phyloP scores from a whole-genome alignment of 2,888 invertebrate genomes.

The Tetanocera ferruginea region DNA sequence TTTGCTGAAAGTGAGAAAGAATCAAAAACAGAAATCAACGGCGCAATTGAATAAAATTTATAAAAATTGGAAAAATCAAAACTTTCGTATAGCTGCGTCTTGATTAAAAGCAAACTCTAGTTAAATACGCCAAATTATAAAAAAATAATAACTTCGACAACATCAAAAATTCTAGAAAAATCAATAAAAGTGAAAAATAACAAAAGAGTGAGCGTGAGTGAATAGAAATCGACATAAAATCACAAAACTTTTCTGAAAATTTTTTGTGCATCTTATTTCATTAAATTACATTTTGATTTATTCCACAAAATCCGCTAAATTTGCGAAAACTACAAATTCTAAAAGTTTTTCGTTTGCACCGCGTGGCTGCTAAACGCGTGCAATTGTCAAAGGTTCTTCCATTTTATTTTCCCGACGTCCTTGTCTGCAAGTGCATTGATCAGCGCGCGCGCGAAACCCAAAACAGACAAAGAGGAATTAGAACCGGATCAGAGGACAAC shows the following conservation, averaged over 20 bases:
- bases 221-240: constrained; percentile 31
- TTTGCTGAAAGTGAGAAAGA: constrained; percentile 49
- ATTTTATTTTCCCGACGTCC: not conserved
- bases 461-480: not conserved
- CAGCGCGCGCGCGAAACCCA: constrained; percentile 26
- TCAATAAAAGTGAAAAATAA: constrained; percentile 31
- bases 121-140: constrained; percentile 40
- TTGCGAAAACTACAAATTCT: not conserved
- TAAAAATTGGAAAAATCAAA: constrained; percentile 67
- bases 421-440: not conserved
- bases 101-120: constrained; percentile 60
- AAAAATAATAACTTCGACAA: constrained; percentile 32
- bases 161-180: constrained; percentile 41
- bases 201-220: constrained; percentile 40
- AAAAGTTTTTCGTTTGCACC: not conserved
- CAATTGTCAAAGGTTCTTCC: not conserved
- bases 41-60: constrained; percentile 58
- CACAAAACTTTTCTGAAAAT: constrained; percentile 11
- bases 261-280: not conserved
- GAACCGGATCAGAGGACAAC: not conserved
- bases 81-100: constrained; percentile 68
- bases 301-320: not conserved
- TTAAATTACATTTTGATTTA: not conserved
- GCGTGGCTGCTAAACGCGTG: constrained; percentile 1
- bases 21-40: constrained; percentile 49